Percentiles rank a stretch among this genome's conserved stretches.
phyloP scores from a whole-genome alignment of 2,113 vertebrate species.

The Psophia crepitans region DNA sequence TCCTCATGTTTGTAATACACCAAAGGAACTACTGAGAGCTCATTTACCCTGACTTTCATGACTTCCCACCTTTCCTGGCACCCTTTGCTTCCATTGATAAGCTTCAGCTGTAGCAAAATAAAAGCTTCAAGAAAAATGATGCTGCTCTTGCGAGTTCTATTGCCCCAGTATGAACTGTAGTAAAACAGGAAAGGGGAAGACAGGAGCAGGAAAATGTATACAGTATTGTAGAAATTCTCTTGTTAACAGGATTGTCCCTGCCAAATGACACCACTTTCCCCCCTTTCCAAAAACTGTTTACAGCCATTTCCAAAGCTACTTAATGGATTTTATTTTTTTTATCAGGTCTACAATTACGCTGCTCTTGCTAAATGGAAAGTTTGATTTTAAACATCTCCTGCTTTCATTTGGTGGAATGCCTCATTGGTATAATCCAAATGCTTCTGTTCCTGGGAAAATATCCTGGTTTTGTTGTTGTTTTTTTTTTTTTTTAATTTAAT shows the following conservation, averaged over 20 bases:
- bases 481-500: constrained; percentile 12
- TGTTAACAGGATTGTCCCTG: not conserved
- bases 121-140: not conserved
- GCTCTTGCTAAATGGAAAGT: constrained; percentile 57
- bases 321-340: constrained; percentile 40
- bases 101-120: not conserved
- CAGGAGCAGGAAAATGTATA: constrained; percentile 4
- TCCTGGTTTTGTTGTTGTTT: not conserved
- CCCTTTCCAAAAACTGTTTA: constrained; percentile 20
- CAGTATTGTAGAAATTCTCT: not conserved
- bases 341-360: constrained; percentile 43
- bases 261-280: not conserved
- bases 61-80: not conserved
- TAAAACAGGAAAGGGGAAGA: not conserved
- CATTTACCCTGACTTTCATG: not conserved
- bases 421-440: constrained; percentile 41
- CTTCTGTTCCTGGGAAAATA: constrained; percentile 44
- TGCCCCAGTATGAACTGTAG: not conserved
- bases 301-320: constrained; percentile 30
- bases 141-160: not conserved
- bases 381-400: constrained; percentile 32
- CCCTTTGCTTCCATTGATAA: not conserved
- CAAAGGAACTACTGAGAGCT: not conserved
- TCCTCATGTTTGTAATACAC: not conserved
- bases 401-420: constrained; percentile 35